Evolutionary conservation across 1,140 invertebrate species (phyloP).

Genomic region (Acromyrmex charruanus): DNA sequence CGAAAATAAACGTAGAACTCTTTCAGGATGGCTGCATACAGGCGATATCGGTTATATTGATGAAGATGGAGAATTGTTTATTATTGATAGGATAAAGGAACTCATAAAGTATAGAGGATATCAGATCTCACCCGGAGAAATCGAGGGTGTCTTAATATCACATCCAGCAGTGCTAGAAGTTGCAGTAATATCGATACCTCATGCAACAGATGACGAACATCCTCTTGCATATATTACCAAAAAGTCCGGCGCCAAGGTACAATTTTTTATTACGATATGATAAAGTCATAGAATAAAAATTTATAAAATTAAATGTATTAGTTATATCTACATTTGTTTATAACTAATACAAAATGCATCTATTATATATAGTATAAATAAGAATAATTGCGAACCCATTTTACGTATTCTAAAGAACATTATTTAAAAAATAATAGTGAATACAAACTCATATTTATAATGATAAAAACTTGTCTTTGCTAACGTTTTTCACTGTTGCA

Average conservation of each 20-base stretch:
- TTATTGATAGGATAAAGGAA: slow-evolving; percentile 88
- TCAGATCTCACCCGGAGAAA: slow-evolving; percentile 88
- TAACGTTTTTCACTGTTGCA: background rate
- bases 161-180: slow-evolving; percentile 88
- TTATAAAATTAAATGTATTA: background rate
- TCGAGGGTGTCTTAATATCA: slow-evolving; percentile 87
- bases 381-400: background rate
- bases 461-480: background rate
- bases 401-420: background rate
- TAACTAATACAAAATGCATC: no score
- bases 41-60: slow-evolving; percentile 88
- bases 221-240: slow-evolving; percentile 87
- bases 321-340: no score
- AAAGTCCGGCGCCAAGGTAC: slow-evolving; percentile 49
- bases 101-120: slow-evolving; percentile 88
- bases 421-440: background rate
- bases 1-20: slow-evolving; percentile 81
- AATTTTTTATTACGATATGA: background rate
- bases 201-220: slow-evolving; percentile 86
- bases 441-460: background rate
- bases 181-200: slow-evolving; percentile 88
- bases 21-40: slow-evolving; percentile 87
- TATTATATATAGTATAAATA: background rate
- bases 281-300: background rate
- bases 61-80: slow-evolving; percentile 84